Conservation (phyloP, 2,797 vertebrate species). For the Emydoidea blandingii region DNA sequence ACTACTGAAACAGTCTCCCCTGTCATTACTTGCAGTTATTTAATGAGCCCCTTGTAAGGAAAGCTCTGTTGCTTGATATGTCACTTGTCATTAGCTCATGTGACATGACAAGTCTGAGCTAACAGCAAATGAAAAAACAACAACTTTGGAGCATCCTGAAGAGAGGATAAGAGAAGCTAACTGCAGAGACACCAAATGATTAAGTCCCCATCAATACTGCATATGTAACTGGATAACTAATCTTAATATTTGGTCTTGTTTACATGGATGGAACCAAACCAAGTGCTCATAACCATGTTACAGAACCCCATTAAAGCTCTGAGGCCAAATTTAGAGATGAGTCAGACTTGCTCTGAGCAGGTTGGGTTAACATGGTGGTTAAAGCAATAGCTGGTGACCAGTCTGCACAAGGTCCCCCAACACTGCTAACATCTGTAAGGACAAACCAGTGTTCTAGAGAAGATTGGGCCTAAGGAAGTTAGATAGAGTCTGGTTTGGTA, state of each 20-base stretch:
- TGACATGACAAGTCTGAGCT: background rate
- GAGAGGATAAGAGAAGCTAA: background rate
- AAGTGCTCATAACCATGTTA: background rate
- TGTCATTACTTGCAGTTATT: background rate
- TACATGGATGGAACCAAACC: background rate
- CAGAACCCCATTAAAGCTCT: background rate
- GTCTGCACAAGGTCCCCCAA: background rate
- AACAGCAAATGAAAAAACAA: background rate
- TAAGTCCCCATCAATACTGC: background rate
- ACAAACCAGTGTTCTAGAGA: background rate
- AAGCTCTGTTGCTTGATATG: background rate
- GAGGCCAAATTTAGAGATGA: slow-evolving; percentile 8
- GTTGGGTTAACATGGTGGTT: background rate
- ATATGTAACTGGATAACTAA: background rate
- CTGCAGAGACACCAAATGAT: background rate
- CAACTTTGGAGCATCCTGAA: background rate
- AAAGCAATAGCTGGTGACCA: background rate
- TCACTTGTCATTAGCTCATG: background rate
- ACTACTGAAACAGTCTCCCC: slow-evolving; percentile 21
- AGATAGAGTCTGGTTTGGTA: background rate
- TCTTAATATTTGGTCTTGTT: background rate
- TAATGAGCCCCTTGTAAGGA: background rate
- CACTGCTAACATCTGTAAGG: background rate
- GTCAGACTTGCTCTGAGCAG: background rate
- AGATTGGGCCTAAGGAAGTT: background rate